phyloP scores from a whole-genome alignment of 2,113 vertebrate species.

The Erythrocercus mccallii region DNA sequence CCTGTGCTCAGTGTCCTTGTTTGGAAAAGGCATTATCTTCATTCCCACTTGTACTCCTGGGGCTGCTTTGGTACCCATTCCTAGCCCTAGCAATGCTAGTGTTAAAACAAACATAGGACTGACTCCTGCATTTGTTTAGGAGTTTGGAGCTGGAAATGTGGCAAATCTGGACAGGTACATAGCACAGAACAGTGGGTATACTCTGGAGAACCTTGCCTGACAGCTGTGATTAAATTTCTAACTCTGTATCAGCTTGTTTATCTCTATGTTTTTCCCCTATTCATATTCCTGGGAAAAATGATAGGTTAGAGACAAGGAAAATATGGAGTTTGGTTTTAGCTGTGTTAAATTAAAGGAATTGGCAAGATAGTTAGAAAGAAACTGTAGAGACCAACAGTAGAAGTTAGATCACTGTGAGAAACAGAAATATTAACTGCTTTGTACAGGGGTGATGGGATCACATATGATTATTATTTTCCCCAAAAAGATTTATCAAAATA shows the following conservation, averaged over 20 bases:
- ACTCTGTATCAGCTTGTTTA: background rate
- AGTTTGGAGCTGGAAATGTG: background rate
- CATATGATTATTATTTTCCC: background rate
- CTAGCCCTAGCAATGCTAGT: background rate
- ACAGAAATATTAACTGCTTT: background rate
- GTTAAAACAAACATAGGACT: background rate
- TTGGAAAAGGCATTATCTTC: background rate
- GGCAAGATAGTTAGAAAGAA: background rate
- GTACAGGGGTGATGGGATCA: background rate
- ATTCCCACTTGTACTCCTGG: background rate
- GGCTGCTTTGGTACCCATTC: background rate
- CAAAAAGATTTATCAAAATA: slow-evolving; percentile 1
- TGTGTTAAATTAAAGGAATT: background rate
- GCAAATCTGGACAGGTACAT: background rate
- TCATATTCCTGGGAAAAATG: background rate
- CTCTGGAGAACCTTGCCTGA: background rate
- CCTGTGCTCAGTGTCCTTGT: background rate
- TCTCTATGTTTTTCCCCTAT: background rate
- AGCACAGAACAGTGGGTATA: background rate
- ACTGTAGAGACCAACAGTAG: background rate
- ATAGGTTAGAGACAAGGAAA: background rate
- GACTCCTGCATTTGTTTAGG: background rate
- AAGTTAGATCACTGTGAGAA: background rate
- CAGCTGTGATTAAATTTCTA: background rate
- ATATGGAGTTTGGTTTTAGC: background rate